Evolutionary conservation across 2,888 invertebrate species (phyloP).

Genomic region (Ormyrus rosae): DNA sequence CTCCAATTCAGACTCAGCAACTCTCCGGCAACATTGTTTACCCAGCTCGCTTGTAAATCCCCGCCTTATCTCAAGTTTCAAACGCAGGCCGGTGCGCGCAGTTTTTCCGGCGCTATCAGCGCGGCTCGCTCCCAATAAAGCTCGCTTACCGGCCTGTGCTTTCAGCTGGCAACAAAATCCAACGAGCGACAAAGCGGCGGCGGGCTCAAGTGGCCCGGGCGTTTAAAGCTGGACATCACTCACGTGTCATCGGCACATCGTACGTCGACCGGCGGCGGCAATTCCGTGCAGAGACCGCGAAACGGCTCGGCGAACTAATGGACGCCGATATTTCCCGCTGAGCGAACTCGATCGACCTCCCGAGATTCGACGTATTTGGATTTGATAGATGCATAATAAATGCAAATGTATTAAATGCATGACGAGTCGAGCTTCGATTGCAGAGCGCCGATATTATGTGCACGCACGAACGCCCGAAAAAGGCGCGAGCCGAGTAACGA

Average conservation of each 20-base stretch:
- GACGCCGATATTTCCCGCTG: constrained; percentile 66
- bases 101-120: background rate
- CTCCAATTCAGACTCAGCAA: no score
- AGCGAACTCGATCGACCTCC: constrained; percentile 55
- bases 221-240: constrained; percentile 59
- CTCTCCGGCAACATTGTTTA: no score
- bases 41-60: no score
- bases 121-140: background rate
- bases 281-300: constrained; percentile 63
- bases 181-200: no score
- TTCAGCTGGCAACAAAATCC: background rate
- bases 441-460: constrained; percentile 37
- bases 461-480: background rate
- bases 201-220: background rate
- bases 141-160: background rate
- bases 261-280: constrained; percentile 58
- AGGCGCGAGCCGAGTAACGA: no score
- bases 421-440: constrained; percentile 20
- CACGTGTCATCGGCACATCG: constrained; percentile 64
- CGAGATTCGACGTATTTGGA: constrained; percentile 75
- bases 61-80: no score
- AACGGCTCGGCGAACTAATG: constrained; percentile 63
- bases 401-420: constrained; percentile 46
- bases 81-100: no score
- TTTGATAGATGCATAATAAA: constrained; percentile 59